phyloP scores from a whole-genome alignment of 2,797 vertebrate species.

The Pipistrellus pygmaeus region DNA sequence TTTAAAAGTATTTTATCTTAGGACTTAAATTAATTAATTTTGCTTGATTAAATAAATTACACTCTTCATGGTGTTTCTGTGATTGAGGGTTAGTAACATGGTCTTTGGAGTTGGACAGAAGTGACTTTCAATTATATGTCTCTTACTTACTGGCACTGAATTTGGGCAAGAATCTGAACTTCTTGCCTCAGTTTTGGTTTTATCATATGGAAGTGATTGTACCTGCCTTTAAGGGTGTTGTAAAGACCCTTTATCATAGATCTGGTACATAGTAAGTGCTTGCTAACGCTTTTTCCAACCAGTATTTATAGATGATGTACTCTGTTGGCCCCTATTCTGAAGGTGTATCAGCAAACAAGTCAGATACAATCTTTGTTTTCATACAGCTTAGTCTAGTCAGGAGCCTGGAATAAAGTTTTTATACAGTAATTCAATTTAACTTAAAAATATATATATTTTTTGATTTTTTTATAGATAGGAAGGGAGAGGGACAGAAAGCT shows the following conservation, averaged over 20 bases:
- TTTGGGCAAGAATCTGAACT: background rate
- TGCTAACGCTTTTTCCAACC: background rate
- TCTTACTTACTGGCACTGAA: background rate
- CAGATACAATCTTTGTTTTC: background rate
- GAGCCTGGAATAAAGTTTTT: background rate
- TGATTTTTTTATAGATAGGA: no score
- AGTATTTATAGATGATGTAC: background rate
- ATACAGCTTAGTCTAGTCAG: background rate
- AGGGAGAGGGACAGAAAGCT: no score
- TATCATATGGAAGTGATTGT: background rate
- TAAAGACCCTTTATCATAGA: background rate
- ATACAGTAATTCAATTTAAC: background rate
- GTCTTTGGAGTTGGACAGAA: background rate
- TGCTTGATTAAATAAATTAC: constrained; percentile 3
- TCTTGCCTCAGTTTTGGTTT: background rate
- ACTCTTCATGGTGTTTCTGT: background rate
- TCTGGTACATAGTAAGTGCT: background rate
- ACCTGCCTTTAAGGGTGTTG: background rate
- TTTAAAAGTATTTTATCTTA: constrained; percentile 46
- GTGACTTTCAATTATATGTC: background rate
- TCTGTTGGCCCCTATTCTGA: background rate
- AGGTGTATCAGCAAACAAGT: background rate
- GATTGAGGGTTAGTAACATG: background rate
- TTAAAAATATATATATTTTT: no score
- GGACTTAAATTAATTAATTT: background rate